Evolutionary conservation across 2,797 vertebrate genomes (phyloP).

Genomic region (Oreochromis mossambicus): DNA sequence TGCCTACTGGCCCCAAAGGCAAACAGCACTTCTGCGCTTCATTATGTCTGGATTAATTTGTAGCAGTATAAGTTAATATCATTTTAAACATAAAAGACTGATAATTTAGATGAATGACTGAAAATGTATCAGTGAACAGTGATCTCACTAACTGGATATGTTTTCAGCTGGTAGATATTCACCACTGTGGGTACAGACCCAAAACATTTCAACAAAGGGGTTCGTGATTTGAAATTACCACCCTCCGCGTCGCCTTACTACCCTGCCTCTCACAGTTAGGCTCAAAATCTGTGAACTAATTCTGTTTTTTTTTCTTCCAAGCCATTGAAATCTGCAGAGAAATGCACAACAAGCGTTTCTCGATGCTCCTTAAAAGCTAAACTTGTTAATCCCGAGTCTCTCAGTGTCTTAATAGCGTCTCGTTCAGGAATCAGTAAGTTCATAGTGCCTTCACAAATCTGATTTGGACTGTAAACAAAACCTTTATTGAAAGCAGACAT

Average conservation of each 20-base stretch:
- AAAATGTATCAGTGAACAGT: not conserved
- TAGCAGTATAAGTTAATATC: not conserved
- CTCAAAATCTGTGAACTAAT: conserved; percentile 37
- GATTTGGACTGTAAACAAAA: conserved; percentile 62
- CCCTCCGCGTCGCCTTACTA: not conserved
- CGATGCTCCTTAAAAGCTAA: conserved; percentile 69
- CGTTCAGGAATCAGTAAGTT: conserved; percentile 73
- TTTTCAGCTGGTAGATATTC: not conserved
- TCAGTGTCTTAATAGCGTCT: conserved; percentile 67
- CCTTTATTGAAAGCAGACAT: conserved; percentile 40
- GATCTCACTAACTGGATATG: not conserved
- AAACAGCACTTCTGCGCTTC: not conserved
- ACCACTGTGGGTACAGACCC: not conserved
- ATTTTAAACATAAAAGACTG: not conserved
- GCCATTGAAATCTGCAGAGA: conserved; percentile 41
- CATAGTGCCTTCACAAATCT: conserved; percentile 70
- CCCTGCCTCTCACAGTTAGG: not conserved
- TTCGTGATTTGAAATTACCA: conserved; percentile 1
- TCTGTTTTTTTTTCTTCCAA: conserved; percentile 9
- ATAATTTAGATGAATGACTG: not conserved
- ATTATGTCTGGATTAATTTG: not conserved
- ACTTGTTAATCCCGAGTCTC: conserved; percentile 70
- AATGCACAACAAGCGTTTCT: conserved; percentile 71
- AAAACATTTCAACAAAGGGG: not conserved
- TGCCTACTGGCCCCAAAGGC: not conserved